These are phyloP conservation scores for Thalassaphorura encarpata DNA, from an alignment of 1,140 invertebrate genomes.

Conservation along the genomic window DNA sequence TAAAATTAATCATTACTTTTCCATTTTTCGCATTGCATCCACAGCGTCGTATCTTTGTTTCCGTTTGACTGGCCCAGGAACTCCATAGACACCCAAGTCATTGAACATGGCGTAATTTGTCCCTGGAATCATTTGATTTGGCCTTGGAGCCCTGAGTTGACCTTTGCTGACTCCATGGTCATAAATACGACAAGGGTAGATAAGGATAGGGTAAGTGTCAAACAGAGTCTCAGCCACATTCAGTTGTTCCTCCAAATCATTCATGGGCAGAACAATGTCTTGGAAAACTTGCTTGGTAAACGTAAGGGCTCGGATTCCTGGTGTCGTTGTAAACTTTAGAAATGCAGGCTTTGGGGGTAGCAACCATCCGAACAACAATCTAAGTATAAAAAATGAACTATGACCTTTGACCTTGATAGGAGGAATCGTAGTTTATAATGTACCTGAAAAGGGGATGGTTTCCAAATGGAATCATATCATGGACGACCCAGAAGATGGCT, in stretches of 20 bases:
- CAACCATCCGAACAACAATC: slow-evolving; percentile 39
- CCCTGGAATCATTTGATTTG: slow-evolving; percentile 42
- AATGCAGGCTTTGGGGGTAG: slow-evolving; percentile 45
- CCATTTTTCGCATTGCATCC: slow-evolving; percentile 45
- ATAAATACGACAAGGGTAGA: slow-evolving; percentile 48
- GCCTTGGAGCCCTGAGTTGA: slow-evolving; percentile 40
- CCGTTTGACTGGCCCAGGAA: slow-evolving; percentile 43
- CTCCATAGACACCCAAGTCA: slow-evolving; percentile 46
- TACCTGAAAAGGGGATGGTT: slow-evolving; percentile 38
- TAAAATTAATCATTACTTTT: slow-evolving; percentile 37
- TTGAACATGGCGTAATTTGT: slow-evolving; percentile 39
- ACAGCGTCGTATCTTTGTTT: slow-evolving; percentile 45
- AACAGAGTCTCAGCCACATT: slow-evolving; percentile 43
- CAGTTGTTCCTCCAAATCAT: slow-evolving; percentile 45
- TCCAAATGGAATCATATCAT: slow-evolving; percentile 45
- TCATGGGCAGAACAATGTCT: slow-evolving; percentile 47
- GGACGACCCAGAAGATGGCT: slow-evolving; percentile 49
- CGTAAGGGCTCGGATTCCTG: slow-evolving; percentile 45
- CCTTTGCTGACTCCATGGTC: slow-evolving; percentile 41
- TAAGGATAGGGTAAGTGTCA: slow-evolving; percentile 44
- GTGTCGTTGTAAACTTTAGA: slow-evolving; percentile 46
- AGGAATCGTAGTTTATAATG: no score
- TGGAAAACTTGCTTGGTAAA: slow-evolving; percentile 49
- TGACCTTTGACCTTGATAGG: no score
- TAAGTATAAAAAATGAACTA: no score